These are phyloP conservation scores for Phalacrocorax aristotelis DNA, from an alignment of 2,113 vertebrate genomes.

Conservation along the genomic window DNA sequence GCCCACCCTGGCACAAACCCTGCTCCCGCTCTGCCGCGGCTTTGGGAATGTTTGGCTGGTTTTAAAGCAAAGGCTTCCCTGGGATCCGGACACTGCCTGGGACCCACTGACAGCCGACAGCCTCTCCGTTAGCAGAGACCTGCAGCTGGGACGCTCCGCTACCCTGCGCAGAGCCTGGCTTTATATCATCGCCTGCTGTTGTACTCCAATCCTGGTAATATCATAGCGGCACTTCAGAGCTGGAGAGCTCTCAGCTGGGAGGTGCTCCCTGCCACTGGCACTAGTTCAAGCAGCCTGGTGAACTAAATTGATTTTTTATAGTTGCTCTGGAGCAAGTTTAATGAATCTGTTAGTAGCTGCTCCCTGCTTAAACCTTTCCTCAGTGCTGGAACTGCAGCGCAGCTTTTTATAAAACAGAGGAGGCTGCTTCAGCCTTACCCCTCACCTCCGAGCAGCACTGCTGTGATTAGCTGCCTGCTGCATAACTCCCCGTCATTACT, in stretches of 20 bases:
- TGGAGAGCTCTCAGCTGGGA: slow-evolving; percentile 51
- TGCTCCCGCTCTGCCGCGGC: rapidly evolving
- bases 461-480: neutral
- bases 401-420: slow-evolving; percentile 16
- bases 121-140: neutral
- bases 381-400: slow-evolving; percentile 39
- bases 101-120: neutral
- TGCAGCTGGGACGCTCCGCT: neutral
- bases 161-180: neutral
- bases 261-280: slow-evolving; percentile 70
- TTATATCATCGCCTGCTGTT: neutral
- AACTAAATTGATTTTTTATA: slow-evolving; percentile 89
- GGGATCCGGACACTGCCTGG: rapidly evolving
- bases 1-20: neutral
- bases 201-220: neutral
- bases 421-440: slow-evolving; percentile 45
- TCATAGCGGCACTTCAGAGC: neutral
- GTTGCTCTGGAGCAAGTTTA: slow-evolving; percentile 80
- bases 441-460: neutral
- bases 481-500: neutral
- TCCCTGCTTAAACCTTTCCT: slow-evolving; percentile 71
- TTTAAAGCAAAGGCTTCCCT: neutral
- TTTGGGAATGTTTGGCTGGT: neutral
- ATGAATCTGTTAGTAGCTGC: slow-evolving; percentile 84
- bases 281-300: slow-evolving; percentile 76